Evolutionary conservation across 2,113 vertebrate genomes (phyloP).

Genomic region (Spheniscus mendiculus): DNA sequence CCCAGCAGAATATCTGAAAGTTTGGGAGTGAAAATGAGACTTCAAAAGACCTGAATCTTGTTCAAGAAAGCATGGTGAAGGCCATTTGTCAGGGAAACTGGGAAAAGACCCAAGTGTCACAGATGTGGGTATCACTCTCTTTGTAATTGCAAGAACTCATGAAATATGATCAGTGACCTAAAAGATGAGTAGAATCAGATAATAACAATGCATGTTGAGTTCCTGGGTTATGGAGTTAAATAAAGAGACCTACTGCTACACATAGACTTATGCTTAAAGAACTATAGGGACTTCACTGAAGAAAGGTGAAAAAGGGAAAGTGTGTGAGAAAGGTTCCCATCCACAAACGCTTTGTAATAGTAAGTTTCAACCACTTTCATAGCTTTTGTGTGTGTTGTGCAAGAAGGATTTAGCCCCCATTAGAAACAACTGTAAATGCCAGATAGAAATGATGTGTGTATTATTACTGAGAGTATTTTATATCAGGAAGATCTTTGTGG

Average conservation of each 20-base stretch:
- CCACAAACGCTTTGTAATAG: background rate
- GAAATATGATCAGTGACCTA: background rate
- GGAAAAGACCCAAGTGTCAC: conserved; percentile 1
- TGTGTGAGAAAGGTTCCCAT: background rate
- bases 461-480: background rate
- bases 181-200: background rate
- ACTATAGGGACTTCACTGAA: background rate
- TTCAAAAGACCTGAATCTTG: background rate
- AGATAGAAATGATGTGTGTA: background rate
- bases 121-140: background rate
- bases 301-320: background rate
- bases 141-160: background rate
- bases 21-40: background rate
- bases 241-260: background rate
- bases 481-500: background rate
- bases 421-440: background rate
- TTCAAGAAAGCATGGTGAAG: background rate
- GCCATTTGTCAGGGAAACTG: conserved; percentile 12
- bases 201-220: background rate
- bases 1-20: background rate
- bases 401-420: background rate
- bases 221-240: background rate
- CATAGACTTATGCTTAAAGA: background rate
- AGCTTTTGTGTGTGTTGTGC: background rate
- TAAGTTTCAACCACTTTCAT: background rate